Conservation (phyloP, 1,140 invertebrate genomes). For the Hyles vespertilio region DNA sequence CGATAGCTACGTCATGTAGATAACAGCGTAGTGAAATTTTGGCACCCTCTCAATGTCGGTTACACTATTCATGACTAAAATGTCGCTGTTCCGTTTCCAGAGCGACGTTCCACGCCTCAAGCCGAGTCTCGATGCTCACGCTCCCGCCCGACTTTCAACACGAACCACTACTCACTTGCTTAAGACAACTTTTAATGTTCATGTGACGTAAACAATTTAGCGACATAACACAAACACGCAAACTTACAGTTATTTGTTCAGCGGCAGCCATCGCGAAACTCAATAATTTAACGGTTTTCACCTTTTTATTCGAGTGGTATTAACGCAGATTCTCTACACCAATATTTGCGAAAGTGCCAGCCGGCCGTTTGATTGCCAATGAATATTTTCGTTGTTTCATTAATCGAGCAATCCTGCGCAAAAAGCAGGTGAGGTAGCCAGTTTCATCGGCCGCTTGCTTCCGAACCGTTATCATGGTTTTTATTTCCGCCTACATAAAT, state of each 20-base stretch:
- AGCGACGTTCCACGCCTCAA: too few species aligned
- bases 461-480: conserved; percentile 17
- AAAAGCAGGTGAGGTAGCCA: conserved; percentile 18
- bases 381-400: conserved; percentile 30
- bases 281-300: conserved; percentile 22
- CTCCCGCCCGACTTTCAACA: too few species aligned
- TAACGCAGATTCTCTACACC: conserved; percentile 27
- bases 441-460: conserved; percentile 5
- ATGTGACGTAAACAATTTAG: conserved; percentile 24
- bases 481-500: conserved; percentile 12
- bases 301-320: conserved; percentile 23
- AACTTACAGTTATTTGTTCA: conserved; percentile 14
- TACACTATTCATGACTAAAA: conserved; percentile 10
- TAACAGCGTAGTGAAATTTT: conserved; percentile 10
- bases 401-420: conserved; percentile 23
- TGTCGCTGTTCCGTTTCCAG: background rate
- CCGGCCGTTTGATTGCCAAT: conserved; percentile 23
- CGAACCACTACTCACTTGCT: conserved; percentile 2
- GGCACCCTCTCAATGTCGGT: conserved; percentile 15
- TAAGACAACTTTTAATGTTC: conserved; percentile 15
- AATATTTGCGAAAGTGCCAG: conserved; percentile 26
- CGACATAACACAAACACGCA: conserved; percentile 20
- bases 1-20: conserved; percentile 14
- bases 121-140: too few species aligned
- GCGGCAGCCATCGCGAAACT: conserved; percentile 12